Evolutionary conservation across 1,140 invertebrate species (phyloP).

Genomic region (Teleogryllus occipitalis): DNA sequence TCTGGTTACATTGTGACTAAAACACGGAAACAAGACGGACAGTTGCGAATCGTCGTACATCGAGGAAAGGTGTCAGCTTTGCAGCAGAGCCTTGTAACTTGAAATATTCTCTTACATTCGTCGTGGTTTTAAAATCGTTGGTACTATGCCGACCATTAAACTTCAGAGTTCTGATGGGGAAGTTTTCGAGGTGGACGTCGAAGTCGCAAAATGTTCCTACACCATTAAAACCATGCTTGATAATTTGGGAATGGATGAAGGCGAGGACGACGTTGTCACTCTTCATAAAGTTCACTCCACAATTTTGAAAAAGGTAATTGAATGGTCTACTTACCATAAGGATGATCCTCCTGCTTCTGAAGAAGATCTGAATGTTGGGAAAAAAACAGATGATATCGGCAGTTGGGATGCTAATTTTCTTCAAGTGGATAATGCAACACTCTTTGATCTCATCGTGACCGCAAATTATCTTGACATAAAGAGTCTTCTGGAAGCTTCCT

Average conservation of each 20-base stretch:
- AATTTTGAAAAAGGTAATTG: slow-evolving; percentile 92
- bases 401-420: slow-evolving; percentile 99
- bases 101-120: no score
- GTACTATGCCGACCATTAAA: slow-evolving; percentile 77
- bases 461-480: slow-evolving; percentile 99
- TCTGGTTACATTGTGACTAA: no score
- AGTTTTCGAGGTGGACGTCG: slow-evolving; percentile 93
- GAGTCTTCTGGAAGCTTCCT: slow-evolving; percentile 92
- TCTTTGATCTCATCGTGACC: slow-evolving; percentile 91
- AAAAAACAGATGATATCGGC: slow-evolving; percentile 95
- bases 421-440: slow-evolving; percentile 90
- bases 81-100: no score
- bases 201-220: slow-evolving; percentile 95
- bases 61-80: no score
- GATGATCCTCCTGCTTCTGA: slow-evolving; percentile 92
- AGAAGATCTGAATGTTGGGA: slow-evolving; percentile 97
- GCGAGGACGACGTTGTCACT: slow-evolving; percentile 91
- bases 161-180: slow-evolving; percentile 94
- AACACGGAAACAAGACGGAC: no score
- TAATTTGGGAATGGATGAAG: slow-evolving; percentile 90
- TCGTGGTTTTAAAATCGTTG: no score
- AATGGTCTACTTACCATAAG: slow-evolving; percentile 90
- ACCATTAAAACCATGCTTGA: slow-evolving; percentile 99
- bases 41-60: no score
- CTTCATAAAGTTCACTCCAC: slow-evolving; percentile 97